These are phyloP conservation scores for Hylia prasina DNA, from an alignment of 2,113 vertebrate species.

Conservation along the genomic window DNA sequence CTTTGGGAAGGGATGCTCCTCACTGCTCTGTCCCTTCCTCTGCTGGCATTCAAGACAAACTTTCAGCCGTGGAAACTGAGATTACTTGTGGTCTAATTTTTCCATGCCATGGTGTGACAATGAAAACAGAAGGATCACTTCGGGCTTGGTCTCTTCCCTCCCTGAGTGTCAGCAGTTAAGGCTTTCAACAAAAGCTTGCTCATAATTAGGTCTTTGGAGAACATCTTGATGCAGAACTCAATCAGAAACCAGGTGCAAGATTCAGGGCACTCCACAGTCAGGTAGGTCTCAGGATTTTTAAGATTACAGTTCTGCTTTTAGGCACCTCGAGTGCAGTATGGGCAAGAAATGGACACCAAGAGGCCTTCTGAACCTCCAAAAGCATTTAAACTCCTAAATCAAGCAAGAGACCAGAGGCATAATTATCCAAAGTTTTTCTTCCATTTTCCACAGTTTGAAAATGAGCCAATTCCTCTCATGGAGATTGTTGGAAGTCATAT, in stretches of 20 bases:
- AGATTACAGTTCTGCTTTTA: neutral
- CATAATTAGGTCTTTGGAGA: neutral
- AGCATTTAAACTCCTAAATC: neutral
- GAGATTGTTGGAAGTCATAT: neutral
- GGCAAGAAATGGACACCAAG: neutral
- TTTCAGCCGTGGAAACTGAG: neutral
- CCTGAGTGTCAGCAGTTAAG: neutral
- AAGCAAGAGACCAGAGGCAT: neutral
- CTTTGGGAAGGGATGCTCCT: neutral
- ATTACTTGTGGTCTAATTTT: neutral
- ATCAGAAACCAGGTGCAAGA: neutral
- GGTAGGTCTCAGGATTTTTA: neutral
- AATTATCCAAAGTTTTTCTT: neutral
- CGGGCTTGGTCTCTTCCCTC: neutral
- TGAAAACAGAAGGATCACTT: neutral
- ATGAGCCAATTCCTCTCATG: neutral
- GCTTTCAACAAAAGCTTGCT: neutral
- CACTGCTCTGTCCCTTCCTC: neutral
- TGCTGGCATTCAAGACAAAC: neutral
- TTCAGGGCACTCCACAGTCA: neutral
- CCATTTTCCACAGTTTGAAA: neutral
- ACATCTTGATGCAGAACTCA: neutral
- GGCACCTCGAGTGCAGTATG: accelerated
- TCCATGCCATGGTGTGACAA: neutral
- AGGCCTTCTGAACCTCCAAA: neutral